Conservation (phyloP, 2,797 vertebrate genomes). For the Propithecus perrieri region DNA sequence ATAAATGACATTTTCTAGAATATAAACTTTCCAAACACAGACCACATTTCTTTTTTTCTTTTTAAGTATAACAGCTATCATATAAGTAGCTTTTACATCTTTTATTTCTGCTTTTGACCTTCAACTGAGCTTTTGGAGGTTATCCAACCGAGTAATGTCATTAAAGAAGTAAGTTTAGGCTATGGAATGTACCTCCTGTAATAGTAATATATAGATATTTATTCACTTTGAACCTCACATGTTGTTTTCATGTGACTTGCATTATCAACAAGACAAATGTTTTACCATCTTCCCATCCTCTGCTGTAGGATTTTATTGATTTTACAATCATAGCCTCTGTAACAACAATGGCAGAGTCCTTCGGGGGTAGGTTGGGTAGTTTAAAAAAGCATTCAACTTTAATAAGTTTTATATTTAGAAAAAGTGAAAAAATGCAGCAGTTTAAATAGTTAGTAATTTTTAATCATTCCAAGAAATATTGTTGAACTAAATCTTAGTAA, state of each 20-base stretch:
- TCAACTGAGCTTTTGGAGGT: slow-evolving; percentile 34
- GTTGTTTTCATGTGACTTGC: slow-evolving; percentile 37
- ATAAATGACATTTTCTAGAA: slow-evolving; percentile 17
- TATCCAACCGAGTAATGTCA: slow-evolving; percentile 20
- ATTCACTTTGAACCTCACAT: background rate
- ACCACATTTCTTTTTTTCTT: slow-evolving; percentile 12
- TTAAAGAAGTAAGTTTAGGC: slow-evolving; percentile 36
- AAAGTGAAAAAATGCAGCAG: background rate
- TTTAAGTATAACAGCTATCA: slow-evolving; percentile 33
- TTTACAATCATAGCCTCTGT: background rate
- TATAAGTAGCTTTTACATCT: slow-evolving; percentile 13
- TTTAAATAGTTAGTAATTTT: slow-evolving; percentile 5
- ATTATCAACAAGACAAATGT: slow-evolving; percentile 27
- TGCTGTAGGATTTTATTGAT: slow-evolving; percentile 26
- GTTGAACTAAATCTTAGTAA: slow-evolving; percentile 11
- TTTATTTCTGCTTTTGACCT: slow-evolving; percentile 67
- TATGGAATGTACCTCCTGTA: background rate
- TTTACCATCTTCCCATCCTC: slow-evolving; percentile 23
- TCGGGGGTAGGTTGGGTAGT: background rate
- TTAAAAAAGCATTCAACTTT: background rate
- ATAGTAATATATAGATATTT: background rate
- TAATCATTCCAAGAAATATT: slow-evolving; percentile 14
- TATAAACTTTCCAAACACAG: slow-evolving; percentile 43
- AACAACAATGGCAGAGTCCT: background rate
- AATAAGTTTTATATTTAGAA: slow-evolving; percentile 16